Evolutionary conservation across 2,888 invertebrate genomes (phyloP), one percentile per base, ranked within the genome.

Genomic region (Druceiella hillmani): DNA sequence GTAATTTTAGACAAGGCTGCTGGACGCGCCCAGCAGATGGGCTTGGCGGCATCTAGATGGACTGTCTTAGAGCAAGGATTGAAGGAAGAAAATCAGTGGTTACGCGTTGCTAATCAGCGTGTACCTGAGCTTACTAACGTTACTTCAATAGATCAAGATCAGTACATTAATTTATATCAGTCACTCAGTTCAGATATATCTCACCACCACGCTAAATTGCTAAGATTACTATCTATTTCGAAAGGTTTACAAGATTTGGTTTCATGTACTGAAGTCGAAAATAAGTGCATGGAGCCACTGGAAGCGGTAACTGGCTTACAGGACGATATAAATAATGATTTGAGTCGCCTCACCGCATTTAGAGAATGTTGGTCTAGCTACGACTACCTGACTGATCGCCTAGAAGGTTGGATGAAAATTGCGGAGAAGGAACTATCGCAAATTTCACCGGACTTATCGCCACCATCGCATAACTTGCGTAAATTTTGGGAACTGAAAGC

Each of bases 401-500:
- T 89, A 34, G 87, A 87, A 56, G 68, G 71, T 27, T 90, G 89
- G 82, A 76, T 90, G 57, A 78, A 77, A 44, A 76, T 75, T 36
- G 84, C 87, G 1, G 86, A 86, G 50, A 74, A 75, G 35, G 83
- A 86, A 56, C 61, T 89, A 30, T 73, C 75, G 41, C 66, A 75
- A 15, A 77, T 89, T 22, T 79, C 81, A 1, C 68, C 77, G 7
- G 79, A 79, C 43, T 75, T 78, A 17, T 73, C 77, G 10, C 76
- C 77, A 34, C 75, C 78, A 1, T 77, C 79, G 6, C 81, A 81
- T 35, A 84, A 86, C 52, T 79, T 88, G 61, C 76, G 87, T 49
- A 80, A 86, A 50, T 90, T 89, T 65, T 90, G 90, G 89, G 90
- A 90, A 63, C 61, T 90, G 29, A 89, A 88, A 59, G 90, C 89